These are phyloP conservation scores for Hypanus sabinus DNA, from an alignment of 2,113 vertebrate species.

Conservation along the genomic window DNA sequence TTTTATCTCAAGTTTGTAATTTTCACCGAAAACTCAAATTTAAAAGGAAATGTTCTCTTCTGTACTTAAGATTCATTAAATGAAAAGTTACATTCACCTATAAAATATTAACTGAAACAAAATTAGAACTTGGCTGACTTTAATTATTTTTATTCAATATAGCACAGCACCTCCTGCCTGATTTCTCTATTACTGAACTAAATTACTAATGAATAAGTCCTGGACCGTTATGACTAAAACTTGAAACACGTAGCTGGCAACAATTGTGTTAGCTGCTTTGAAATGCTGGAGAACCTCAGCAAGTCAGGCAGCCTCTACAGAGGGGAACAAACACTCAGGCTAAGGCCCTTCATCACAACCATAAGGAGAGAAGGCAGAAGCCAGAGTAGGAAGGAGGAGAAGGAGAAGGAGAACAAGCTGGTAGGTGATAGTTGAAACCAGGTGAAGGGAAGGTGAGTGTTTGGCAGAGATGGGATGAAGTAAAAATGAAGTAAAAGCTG, in stretches of 20 bases:
- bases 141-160: not conserved
- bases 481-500: no score
- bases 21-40: not conserved
- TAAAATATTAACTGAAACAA: not conserved
- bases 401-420: no score
- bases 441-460: no score
- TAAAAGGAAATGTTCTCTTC: not conserved
- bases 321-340: no score
- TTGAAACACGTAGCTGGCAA: not conserved
- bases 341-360: no score
- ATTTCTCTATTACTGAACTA: not conserved
- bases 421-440: no score
- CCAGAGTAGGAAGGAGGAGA: no score
- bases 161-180: not conserved
- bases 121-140: not conserved
- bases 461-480: no score
- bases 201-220: not conserved
- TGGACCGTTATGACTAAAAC: not conserved
- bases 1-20: not conserved
- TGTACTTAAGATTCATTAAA: constrained; percentile 2
- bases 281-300: not conserved
- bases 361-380: no score
- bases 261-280: not conserved
- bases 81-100: not conserved
- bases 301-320: no score